Conservation (phyloP, 2,797 vertebrate species). For the Phoeniculus purpureus region DNA sequence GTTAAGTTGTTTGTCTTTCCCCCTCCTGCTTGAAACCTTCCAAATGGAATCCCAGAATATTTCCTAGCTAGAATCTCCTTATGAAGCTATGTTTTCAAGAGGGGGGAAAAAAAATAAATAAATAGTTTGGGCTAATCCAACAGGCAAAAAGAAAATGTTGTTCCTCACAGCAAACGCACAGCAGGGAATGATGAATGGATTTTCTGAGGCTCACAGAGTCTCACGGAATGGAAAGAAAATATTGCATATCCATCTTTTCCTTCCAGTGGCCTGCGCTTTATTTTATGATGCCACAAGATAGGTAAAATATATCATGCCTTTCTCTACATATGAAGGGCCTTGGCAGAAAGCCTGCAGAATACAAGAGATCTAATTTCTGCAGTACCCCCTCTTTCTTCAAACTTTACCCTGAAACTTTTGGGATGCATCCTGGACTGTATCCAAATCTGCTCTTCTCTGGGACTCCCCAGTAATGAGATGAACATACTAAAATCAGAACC, state of each 20-base stretch:
- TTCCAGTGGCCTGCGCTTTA: neutral
- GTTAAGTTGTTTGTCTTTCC: slow-evolving; percentile 1
- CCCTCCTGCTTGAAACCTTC: neutral
- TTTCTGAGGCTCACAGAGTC: neutral
- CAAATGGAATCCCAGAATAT: slow-evolving; percentile 21
- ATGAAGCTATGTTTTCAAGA: neutral
- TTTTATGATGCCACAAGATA: neutral
- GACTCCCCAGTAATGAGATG: neutral
- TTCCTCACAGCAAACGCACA: neutral
- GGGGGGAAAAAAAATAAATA: neutral
- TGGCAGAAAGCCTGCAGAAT: neutral
- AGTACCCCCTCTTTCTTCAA: neutral
- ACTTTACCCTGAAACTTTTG: neutral
- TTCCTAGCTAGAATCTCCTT: neutral
- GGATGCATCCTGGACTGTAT: rapidly evolving
- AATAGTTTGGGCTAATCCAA: neutral
- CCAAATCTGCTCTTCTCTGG: neutral
- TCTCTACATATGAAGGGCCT: neutral
- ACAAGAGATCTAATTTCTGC: neutral
- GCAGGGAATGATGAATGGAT: neutral
- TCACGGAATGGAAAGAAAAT: neutral
- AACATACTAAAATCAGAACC: neutral
- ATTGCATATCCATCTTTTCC: neutral
- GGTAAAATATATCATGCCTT: neutral
- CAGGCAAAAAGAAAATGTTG: neutral